These are phyloP conservation scores for Heteractis magnifica DNA, from an alignment of 92 coral and sea anemone genomes.

Conservation along the genomic window DNA sequence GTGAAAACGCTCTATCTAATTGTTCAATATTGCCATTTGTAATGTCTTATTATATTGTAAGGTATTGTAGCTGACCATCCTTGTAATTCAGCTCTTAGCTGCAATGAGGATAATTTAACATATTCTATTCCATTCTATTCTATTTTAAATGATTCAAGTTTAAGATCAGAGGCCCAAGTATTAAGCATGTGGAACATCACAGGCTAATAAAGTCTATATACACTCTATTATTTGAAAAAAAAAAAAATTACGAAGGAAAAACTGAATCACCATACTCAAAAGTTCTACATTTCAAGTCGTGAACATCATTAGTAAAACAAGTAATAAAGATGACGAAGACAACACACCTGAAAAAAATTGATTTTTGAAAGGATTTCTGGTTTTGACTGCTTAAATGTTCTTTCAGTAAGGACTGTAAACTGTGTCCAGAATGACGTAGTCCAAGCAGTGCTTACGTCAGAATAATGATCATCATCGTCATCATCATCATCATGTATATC, in stretches of 20 bases:
- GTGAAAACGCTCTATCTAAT: too few species aligned
- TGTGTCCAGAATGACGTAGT: conserved; percentile 94
- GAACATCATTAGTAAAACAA: background rate
- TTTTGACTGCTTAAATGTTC: conserved; percentile 84
- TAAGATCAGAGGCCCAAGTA: background rate
- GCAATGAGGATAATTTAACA: too few species aligned
- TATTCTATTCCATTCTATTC: too few species aligned
- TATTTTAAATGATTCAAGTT: too few species aligned
- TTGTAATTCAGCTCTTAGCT: too few species aligned
- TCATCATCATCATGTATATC: conserved; percentile 74
- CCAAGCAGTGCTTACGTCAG: conserved; percentile 79
- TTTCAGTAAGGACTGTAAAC: conserved; percentile 67
- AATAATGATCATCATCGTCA: conserved; percentile 53
- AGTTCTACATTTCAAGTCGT: too few species aligned
- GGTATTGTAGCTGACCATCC: too few species aligned
- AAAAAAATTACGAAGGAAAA: too few species aligned
- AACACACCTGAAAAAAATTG: conserved; percentile 69
- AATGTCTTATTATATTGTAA: too few species aligned
- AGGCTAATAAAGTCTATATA: background rate
- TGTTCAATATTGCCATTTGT: too few species aligned
- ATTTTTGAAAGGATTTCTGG: conserved; percentile 83
- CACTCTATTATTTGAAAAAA: background rate
- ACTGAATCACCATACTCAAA: too few species aligned
- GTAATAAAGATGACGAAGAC: background rate
- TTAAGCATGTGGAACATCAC: background rate